A percentile compares a stretch with the other conserved stretches of the same genome.
Evolutionary conservation across 2,797 vertebrate genomes (phyloP).

Genomic region (Urocyon cinereoargenteus): DNA sequence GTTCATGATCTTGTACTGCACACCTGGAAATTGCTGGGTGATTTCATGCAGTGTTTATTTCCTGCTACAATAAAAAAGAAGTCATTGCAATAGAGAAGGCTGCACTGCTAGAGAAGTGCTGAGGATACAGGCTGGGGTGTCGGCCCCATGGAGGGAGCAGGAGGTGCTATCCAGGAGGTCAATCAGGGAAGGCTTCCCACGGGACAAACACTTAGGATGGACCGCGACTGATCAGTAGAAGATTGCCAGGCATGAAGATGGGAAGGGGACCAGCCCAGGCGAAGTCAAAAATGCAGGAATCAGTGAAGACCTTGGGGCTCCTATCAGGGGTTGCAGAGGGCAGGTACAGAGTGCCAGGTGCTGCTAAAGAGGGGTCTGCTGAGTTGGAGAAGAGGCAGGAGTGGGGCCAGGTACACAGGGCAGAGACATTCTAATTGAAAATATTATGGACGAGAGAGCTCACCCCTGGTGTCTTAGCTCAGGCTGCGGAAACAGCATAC

Average conservation of each 20-base stretch:
- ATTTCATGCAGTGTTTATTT: neutral
- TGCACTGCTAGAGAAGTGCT: neutral
- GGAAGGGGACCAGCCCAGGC: neutral
- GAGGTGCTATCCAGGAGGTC: neutral
- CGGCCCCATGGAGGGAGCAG: neutral
- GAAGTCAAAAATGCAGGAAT: neutral
- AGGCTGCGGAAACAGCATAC: neutral
- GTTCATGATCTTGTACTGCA: neutral
- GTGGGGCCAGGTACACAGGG: neutral
- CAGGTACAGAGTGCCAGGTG: neutral
- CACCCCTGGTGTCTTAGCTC: neutral
- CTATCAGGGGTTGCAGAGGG: neutral
- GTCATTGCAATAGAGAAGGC: neutral
- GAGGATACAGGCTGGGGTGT: rapidly evolving
- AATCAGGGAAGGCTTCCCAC: neutral
- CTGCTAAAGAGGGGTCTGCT: neutral
- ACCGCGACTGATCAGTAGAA: neutral
- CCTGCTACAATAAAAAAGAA: neutral
- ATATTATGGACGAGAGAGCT: rapidly evolving
- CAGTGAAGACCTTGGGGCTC: rapidly evolving
- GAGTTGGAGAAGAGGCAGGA: neutral
- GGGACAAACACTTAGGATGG: neutral
- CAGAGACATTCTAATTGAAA: neutral
- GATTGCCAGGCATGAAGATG: neutral
- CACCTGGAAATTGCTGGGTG: neutral